phyloP scores from a whole-genome alignment of 2,888 invertebrate species.

The Epinotia ramella region DNA sequence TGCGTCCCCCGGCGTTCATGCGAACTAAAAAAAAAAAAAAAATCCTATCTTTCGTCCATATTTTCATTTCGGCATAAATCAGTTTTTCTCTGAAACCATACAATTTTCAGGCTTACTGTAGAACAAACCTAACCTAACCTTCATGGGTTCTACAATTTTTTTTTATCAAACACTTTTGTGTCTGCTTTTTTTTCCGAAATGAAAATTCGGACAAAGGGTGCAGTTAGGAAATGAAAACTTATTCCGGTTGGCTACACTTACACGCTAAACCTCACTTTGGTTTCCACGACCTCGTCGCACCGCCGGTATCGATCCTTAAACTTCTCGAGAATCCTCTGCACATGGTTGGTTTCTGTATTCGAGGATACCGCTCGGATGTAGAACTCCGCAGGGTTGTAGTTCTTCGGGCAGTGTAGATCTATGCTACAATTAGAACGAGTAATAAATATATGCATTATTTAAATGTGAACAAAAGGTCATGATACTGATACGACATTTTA shows the following conservation, averaged over 20 bases:
- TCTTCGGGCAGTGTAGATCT: constrained; percentile 87
- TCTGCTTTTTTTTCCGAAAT: too few species aligned
- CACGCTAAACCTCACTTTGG: constrained; percentile 53
- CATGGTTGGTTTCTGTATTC: constrained; percentile 47
- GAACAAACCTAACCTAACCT: too few species aligned
- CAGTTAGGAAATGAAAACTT: too few species aligned
- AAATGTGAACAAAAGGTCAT: background rate
- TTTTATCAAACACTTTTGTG: too few species aligned
- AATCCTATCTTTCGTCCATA: too few species aligned
- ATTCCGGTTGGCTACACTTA: constrained; percentile 50
- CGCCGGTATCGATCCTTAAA: constrained; percentile 52
- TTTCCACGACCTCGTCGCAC: constrained; percentile 47
- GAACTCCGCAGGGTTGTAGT: constrained; percentile 95
- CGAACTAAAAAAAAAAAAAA: too few species aligned
- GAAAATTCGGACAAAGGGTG: too few species aligned
- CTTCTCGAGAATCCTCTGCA: constrained; percentile 59
- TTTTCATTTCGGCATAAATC: too few species aligned
- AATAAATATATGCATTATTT: constrained; percentile 12
- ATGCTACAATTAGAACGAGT: constrained; percentile 76
- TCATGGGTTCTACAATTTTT: too few species aligned
- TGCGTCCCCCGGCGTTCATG: too few species aligned
- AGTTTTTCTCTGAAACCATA: too few species aligned
- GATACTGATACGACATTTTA: background rate
- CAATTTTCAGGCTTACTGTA: too few species aligned
- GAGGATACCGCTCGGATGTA: constrained; percentile 86